A percentile compares a stretch with the other conserved stretches of the same genome.
Conservation (phyloP, 2,888 invertebrate species). For the Mycalesis mineus region DNA sequence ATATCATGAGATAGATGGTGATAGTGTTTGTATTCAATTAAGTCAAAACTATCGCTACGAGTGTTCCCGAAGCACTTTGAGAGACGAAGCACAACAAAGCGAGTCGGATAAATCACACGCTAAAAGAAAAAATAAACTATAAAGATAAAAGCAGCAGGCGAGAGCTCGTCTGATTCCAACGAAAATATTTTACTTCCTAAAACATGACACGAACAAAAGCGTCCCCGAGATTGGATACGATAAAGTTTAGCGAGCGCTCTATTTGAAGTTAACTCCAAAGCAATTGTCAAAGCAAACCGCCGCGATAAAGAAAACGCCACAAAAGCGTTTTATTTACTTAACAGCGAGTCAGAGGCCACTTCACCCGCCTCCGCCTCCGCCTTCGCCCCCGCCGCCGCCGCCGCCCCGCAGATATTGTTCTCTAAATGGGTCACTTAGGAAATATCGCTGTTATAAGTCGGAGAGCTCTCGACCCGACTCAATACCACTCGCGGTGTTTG, state of each 20-base stretch:
- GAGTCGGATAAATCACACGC: too few relatives aligned
- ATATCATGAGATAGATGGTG: too few relatives aligned
- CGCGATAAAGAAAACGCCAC: conserved; percentile 1
- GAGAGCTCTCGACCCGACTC: not conserved
- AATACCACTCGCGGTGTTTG: not conserved
- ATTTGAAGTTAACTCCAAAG: not conserved
- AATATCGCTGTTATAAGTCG: conserved; percentile 3
- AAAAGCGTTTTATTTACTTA: conserved; percentile 10
- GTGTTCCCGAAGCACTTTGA: too few relatives aligned
- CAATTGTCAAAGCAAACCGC: conserved; percentile 3
- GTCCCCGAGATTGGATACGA: not conserved
- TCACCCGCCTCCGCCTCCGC: not conserved
- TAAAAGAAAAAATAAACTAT: too few relatives aligned
- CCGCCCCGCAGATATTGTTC: not conserved
- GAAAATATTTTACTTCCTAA: too few relatives aligned
- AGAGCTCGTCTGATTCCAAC: too few relatives aligned
- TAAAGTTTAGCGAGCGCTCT: not conserved
- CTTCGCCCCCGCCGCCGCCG: not conserved
- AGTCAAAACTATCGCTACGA: too few relatives aligned
- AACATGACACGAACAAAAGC: not conserved
- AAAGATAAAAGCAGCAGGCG: too few relatives aligned
- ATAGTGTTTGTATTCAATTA: too few relatives aligned
- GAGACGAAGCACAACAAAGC: too few relatives aligned
- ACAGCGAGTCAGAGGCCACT: conserved; percentile 1
- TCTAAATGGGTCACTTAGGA: conserved; percentile 8